A percentile compares a stretch with the other conserved stretches of the same genome.
phyloP scores from a whole-genome alignment of 2,888 invertebrate species.

The Eudasyphora cyanicolor region DNA sequence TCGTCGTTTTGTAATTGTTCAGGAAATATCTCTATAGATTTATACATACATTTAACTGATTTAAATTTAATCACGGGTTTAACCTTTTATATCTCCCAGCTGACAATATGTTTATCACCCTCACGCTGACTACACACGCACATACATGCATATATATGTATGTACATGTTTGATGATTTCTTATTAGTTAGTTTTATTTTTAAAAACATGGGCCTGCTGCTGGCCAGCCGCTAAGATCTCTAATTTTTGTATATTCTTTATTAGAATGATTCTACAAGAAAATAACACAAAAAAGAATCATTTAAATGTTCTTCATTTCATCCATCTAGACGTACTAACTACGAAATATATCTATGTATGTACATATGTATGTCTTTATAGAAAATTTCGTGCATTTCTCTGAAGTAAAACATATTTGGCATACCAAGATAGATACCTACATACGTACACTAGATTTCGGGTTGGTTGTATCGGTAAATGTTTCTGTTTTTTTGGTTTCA shows the following conservation, averaged over 20 bases:
- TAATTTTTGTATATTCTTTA: background rate
- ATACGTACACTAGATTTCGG: background rate
- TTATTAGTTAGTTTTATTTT: constrained; percentile 34
- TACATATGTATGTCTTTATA: constrained; percentile 25
- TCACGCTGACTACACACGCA: background rate
- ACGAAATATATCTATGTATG: constrained; percentile 22
- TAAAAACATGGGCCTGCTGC: constrained; percentile 44
- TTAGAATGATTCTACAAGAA: background rate
- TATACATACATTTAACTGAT: no score
- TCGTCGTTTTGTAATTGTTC: no score
- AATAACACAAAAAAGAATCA: background rate
- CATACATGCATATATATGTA: no score
- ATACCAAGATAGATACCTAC: no score
- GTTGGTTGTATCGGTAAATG: background rate
- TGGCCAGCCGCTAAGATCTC: background rate
- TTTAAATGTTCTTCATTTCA: background rate
- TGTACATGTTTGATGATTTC: background rate
- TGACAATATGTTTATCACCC: background rate
- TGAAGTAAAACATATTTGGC: constrained; percentile 54
- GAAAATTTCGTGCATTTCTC: constrained; percentile 45
- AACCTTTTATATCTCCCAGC: background rate
- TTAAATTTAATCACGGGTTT: no score
- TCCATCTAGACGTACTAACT: background rate
- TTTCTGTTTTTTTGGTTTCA: no score
- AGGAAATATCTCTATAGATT: no score